Evolutionary conservation across 53 echinoderm and acorn worm genomes (phyloP).

Genomic region (Stichopus horrens): DNA sequence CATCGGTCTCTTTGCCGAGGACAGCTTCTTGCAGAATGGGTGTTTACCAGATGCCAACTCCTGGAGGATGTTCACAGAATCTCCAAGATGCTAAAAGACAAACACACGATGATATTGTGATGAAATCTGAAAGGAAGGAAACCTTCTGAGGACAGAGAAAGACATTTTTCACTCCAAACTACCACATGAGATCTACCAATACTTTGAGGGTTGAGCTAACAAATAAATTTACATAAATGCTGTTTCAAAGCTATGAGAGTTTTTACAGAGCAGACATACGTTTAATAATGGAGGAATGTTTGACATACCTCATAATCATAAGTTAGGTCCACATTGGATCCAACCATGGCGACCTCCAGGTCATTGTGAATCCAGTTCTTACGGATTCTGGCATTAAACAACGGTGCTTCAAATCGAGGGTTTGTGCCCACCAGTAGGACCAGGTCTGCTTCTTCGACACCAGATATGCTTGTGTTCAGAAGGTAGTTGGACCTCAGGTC

Average conservation of each 20-base stretch:
- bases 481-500: slow-evolving; percentile 96
- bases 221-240: no score
- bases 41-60: slow-evolving; percentile 84
- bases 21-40: slow-evolving; percentile 74
- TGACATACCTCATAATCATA: slow-evolving; percentile 79
- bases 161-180: no score
- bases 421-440: slow-evolving; percentile 89
- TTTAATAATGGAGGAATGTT: background rate
- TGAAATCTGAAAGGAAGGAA: no score
- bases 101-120: background rate
- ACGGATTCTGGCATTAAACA: slow-evolving; percentile 92
- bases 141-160: no score
- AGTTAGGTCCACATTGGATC: slow-evolving; percentile 81
- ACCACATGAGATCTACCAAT: no score
- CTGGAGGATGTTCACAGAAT: slow-evolving; percentile 57
- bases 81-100: slow-evolving; percentile 79
- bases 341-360: slow-evolving; percentile 78
- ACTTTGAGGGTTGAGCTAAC: no score
- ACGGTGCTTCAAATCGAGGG: slow-evolving; percentile 88
- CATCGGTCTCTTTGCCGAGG: slow-evolving; percentile 83
- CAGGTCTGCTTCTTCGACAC: slow-evolving; percentile 91
- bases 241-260: no score
- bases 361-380: slow-evolving; percentile 98
- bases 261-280: no score
- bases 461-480: slow-evolving; percentile 94